Percentiles rank a stretch among this genome's conserved stretches.
phyloP scores from a whole-genome alignment of 2,113 vertebrate species.

The Turnix velox region DNA sequence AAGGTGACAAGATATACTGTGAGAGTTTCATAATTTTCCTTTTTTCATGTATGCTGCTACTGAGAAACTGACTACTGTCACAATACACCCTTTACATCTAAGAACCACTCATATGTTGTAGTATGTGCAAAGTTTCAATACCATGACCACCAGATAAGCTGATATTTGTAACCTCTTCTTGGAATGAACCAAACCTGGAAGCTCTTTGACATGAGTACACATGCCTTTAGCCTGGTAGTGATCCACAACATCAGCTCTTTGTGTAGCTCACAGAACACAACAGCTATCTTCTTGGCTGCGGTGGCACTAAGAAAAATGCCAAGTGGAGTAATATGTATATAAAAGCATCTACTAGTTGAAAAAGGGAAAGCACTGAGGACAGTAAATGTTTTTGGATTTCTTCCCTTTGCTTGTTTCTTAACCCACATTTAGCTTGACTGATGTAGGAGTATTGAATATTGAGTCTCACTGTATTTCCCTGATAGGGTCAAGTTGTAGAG shows the following conservation, averaged over 20 bases:
- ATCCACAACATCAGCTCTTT: background rate
- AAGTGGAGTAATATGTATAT: background rate
- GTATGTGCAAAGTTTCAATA: background rate
- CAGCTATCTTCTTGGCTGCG: background rate
- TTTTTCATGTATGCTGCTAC: background rate
- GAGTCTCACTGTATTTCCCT: background rate
- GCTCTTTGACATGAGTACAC: background rate
- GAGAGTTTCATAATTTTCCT: background rate
- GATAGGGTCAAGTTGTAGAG: background rate
- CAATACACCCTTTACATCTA: background rate
- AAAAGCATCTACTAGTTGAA: fast-evolving
- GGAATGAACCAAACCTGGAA: background rate
- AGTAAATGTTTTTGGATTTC: background rate
- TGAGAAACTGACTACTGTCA: background rate
- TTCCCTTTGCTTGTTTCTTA: background rate
- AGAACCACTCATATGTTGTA: background rate
- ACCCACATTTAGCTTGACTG: background rate
- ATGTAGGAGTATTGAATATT: background rate
- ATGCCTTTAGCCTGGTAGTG: background rate
- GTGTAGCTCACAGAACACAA: background rate
- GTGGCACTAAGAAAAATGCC: background rate
- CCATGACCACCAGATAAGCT: background rate
- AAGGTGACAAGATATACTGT: background rate
- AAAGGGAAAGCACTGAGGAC: background rate
- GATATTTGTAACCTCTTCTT: background rate